Base-by-base conservation (phyloP, 1,140 invertebrate species). In the Trichonephila clavata region DNA sequence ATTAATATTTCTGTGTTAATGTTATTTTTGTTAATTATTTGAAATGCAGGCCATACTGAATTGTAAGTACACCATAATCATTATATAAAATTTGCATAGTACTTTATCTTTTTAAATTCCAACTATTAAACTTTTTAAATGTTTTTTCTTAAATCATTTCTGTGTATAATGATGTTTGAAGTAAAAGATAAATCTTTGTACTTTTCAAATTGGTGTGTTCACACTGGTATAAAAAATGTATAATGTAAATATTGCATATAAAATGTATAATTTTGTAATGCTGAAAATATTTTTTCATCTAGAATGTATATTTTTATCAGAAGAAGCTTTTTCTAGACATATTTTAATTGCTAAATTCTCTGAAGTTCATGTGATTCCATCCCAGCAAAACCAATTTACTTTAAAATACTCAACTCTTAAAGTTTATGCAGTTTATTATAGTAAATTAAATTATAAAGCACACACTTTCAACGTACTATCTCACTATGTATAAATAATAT, bases 251-350 rank as follows among this genome's bases (percentile, higher is more conserved):
- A 87, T 24, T 87, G 83, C 83, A 65, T 87, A 63, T 87, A 65
- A 87, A 87, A 87, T 77, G 86, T 87, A 59, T 84, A 87, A 87
- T 87, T 39, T 87, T 87, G 4, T 87, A 87, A 63, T 87, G 86
- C 86, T 63, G 16, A 87, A 87, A n/a, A 63, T 87, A 87, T 83
- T 83, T 83, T 83, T 83, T 83, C 39, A 83, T 83, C 81, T 83
- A 83, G 81, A 83, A n/a, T 83, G 81, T 83, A 83, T 83, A 83
- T 83, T 83, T 83, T 83, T 83, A 77, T 83, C 39, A 83, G 20
- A 24, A 27, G n/a, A 83, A 83, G 81, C 81, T 83, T 83, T 83
- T 83, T 50, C 50, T 57, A 59, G 39, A 50, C n/a, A 83, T 87
- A 63, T 87, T 87, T 63, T 63, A 87, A 65, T 63, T 63, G 18